A percentile compares a stretch with the other conserved stretches of the same genome.
Evolutionary conservation across 1,140 invertebrate species (phyloP).

Genomic region (Trypoxylus dichotomus): DNA sequence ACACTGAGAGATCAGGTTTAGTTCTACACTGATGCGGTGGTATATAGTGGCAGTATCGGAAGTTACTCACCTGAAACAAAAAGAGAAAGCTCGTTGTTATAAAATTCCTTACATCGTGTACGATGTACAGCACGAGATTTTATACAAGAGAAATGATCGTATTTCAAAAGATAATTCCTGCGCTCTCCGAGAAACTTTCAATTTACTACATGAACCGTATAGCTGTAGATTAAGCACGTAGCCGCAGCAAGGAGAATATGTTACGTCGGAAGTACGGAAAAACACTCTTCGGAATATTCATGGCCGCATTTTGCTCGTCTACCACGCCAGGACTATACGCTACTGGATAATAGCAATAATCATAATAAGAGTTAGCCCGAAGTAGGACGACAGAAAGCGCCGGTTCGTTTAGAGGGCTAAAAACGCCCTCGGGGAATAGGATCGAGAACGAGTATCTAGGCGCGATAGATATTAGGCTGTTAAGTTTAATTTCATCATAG

Average conservation of each 20-base stretch:
- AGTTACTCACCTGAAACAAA: constrained; percentile 9
- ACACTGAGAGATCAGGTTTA: background rate
- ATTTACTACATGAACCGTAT: constrained; percentile 10
- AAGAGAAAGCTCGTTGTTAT: background rate
- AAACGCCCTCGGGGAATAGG: background rate
- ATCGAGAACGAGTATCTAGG: background rate
- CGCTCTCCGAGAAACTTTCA: constrained; percentile 8
- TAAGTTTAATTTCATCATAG: background rate
- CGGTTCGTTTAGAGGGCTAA: background rate
- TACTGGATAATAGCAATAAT: background rate
- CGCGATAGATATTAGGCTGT: background rate
- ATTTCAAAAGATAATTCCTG: constrained; percentile 19
- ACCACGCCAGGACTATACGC: background rate
- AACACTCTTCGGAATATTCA: constrained; percentile 4
- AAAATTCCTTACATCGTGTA: background rate
- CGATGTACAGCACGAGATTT: background rate
- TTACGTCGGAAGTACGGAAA: background rate
- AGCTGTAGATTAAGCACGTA: constrained; percentile 6
- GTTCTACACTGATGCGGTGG: background rate
- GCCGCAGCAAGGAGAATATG: constrained; percentile 1
- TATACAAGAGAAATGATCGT: constrained; percentile 18
- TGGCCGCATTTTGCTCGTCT: background rate
- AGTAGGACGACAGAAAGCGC: background rate
- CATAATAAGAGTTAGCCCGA: background rate
- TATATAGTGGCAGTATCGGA: background rate